These are phyloP conservation scores for Ashinkailepas kermadecensis DNA, from an alignment of 2,888 invertebrate genomes.

Conservation along the genomic window DNA sequence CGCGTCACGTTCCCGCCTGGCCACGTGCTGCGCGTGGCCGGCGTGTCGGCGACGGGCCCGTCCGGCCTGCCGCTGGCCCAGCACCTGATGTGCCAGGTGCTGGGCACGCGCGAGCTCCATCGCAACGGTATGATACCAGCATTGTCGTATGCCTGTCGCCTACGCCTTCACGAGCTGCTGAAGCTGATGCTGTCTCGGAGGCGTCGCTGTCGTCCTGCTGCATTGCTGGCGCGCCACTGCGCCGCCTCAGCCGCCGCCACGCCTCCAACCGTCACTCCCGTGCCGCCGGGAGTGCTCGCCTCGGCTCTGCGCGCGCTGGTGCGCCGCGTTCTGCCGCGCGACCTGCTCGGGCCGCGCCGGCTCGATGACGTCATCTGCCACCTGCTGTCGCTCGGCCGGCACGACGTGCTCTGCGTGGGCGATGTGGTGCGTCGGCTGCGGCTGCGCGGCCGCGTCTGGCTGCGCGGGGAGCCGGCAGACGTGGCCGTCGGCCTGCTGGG, in stretches of 20 bases:
- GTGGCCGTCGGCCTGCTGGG: neutral
- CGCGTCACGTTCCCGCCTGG: neutral
- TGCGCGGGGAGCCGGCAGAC: neutral
- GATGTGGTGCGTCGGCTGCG: neutral
- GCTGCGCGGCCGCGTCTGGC: constrained; percentile 3
- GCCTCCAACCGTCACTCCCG: neutral
- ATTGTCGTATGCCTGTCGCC: neutral
- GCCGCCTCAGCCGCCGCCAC: neutral
- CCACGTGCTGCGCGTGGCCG: neutral
- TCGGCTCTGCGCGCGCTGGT: neutral
- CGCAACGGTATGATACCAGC: neutral
- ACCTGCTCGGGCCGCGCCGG: constrained; percentile 1
- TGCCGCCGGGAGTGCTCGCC: neutral
- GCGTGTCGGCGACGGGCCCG: neutral
- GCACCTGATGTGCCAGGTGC: neutral
- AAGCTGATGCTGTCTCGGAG: neutral
- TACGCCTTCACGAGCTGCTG: neutral
- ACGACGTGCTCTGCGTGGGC: neutral
- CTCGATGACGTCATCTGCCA: neutral
- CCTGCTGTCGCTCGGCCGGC: neutral
- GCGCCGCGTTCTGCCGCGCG: neutral
- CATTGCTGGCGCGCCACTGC: constrained; percentile 2
- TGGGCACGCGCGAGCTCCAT: neutral
- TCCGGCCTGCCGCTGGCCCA: neutral
- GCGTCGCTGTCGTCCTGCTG: neutral